Conservation (phyloP, 2,113 vertebrate genomes). For the Crotalus helleri region DNA sequence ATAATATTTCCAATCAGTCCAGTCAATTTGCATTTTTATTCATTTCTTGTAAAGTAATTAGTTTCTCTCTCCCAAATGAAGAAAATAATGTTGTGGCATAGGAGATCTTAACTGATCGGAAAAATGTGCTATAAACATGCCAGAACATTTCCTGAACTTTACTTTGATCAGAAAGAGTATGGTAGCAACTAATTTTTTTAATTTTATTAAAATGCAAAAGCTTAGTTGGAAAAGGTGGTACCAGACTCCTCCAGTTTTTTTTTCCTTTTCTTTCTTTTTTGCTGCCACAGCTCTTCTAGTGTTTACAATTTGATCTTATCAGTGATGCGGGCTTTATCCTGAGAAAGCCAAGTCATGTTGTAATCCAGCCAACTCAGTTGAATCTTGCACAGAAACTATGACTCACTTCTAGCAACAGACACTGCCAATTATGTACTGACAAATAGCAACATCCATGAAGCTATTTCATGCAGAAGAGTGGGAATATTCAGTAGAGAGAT, state of each 20-base stretch:
- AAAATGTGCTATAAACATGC: neutral
- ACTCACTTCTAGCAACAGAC: neutral
- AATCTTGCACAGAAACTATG: neutral
- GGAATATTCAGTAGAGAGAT: neutral
- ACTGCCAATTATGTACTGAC: neutral
- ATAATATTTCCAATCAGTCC: neutral
- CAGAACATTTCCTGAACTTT: neutral
- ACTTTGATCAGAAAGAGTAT: neutral
- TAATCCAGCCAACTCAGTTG: neutral
- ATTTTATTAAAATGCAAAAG: neutral
- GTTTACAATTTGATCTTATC: neutral
- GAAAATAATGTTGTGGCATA: neutral
- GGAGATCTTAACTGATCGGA: neutral
- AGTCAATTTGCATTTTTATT: neutral
- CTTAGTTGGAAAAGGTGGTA: neutral
- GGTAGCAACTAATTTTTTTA: neutral
- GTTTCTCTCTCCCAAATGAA: neutral
- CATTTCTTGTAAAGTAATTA: neutral
- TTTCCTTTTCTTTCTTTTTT: too few relatives aligned
- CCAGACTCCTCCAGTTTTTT: neutral
- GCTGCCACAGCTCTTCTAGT: neutral
- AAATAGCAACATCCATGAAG: neutral
- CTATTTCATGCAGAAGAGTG: neutral
- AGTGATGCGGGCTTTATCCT: neutral
- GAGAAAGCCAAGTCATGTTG: neutral